Evolutionary conservation across 2,888 invertebrate genomes (phyloP).

Genomic region (Campaea margaritaria): DNA sequence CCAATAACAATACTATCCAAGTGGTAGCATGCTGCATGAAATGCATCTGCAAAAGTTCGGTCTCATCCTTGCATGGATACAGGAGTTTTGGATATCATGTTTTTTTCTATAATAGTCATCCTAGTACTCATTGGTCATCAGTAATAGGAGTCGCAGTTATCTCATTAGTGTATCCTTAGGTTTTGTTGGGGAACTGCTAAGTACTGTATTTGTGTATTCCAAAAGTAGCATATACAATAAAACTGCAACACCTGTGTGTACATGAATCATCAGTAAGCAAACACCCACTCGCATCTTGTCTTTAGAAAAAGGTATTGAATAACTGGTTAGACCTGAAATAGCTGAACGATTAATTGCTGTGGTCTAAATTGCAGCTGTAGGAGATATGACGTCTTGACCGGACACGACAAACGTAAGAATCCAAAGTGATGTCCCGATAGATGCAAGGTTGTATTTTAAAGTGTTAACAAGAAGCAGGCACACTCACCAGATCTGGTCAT

Average conservation of each 20-base stretch:
- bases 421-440: constrained; percentile 14
- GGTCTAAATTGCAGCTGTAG: constrained; percentile 41
- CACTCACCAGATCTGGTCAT: constrained; percentile 86
- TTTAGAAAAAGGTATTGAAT: constrained; percentile 21
- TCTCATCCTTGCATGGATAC: no score
- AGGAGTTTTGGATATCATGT: no score
- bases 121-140: no score
- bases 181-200: background rate
- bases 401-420: constrained; percentile 46
- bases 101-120: no score
- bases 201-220: background rate
- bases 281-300: constrained; percentile 29
- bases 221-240: constrained; percentile 1
- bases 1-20: no score
- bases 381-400: constrained; percentile 54
- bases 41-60: no score
- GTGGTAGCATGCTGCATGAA: no score
- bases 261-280: constrained; percentile 34
- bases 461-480: constrained; percentile 20
- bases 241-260: constrained; percentile 28
- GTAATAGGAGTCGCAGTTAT: background rate
- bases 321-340: constrained; percentile 51
- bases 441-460: constrained; percentile 23
- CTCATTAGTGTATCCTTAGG: background rate
- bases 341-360: constrained; percentile 42